Conservation (phyloP, 2,797 vertebrate species). For the Natrix natrix region DNA sequence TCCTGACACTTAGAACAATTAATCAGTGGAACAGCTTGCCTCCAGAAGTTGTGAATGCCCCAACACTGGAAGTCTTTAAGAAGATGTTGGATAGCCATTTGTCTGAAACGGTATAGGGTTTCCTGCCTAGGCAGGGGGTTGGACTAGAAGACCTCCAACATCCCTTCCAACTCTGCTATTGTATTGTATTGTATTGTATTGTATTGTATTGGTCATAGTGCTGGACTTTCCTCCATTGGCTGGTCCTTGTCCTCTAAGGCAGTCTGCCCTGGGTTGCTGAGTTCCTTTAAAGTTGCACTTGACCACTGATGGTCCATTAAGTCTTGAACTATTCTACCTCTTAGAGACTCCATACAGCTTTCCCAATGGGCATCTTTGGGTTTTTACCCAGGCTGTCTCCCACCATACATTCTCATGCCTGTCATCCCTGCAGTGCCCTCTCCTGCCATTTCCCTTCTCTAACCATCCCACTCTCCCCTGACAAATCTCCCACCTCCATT, state of each 20-base stretch:
- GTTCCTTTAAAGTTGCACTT: neutral
- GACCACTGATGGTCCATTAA: neutral
- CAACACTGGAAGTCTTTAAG: too few species aligned
- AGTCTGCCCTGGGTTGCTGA: neutral
- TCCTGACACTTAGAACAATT: too few species aligned
- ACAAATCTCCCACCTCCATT: neutral
- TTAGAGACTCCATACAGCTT: neutral
- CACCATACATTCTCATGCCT: neutral
- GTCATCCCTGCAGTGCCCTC: neutral
- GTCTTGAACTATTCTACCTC: neutral
- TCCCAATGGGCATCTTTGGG: neutral
- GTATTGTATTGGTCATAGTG: neutral
- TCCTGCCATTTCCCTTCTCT: neutral
- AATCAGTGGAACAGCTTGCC: too few species aligned
- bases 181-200: too few species aligned
- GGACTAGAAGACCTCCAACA: too few species aligned
- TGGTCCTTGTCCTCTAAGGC: neutral
- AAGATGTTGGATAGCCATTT: too few species aligned
- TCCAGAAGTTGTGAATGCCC: too few species aligned
- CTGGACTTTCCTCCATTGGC: neutral
- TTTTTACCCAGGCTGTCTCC: neutral
- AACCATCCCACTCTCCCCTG: neutral
- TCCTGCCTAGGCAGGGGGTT: too few species aligned
- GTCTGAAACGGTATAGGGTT: too few species aligned
- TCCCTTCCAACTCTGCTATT: too few species aligned